Percentiles rank a stretch among this genome's conserved stretches.
Evolutionary conservation across 2,797 vertebrate genomes (phyloP).

Genomic region (Jordanella pulchra): DNA sequence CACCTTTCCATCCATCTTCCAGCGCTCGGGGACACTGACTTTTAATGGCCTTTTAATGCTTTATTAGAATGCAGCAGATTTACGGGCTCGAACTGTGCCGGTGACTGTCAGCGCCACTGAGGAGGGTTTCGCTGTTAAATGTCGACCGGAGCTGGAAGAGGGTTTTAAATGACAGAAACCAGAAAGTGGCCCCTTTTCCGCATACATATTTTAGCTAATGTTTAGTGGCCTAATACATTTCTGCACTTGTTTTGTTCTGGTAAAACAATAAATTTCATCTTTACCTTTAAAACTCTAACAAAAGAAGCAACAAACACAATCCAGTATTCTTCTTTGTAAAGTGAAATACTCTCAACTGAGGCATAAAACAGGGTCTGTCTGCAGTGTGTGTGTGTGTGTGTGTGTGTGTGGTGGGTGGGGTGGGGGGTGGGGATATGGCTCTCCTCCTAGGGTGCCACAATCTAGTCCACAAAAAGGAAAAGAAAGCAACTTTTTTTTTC

Average conservation of each 20-base stretch:
- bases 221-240: conserved; percentile 67
- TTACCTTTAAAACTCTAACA: neutral
- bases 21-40: conserved; percentile 60
- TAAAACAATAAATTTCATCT: neutral
- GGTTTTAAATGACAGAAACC: conserved; percentile 51
- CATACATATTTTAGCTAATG: conserved; percentile 38
- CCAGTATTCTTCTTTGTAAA: neutral
- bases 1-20: conserved; percentile 66
- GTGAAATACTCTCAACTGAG: neutral
- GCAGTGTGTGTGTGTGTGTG: too few species aligned
- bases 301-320: neutral
- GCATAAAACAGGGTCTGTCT: neutral
- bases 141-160: conserved; percentile 38
- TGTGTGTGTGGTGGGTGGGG: too few species aligned
- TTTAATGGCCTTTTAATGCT: conserved; percentile 75
- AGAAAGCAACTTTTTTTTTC: neutral
- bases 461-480: neutral
- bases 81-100: conserved; percentile 50
- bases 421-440: neutral
- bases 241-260: neutral
- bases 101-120: conserved; percentile 54
- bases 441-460: neutral
- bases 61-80: conserved; percentile 73
- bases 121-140: conserved; percentile 57
- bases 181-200: conserved; percentile 16